Evolutionary conservation across 2,113 vertebrate species (phyloP).

Genomic region (Zapornia atra): DNA sequence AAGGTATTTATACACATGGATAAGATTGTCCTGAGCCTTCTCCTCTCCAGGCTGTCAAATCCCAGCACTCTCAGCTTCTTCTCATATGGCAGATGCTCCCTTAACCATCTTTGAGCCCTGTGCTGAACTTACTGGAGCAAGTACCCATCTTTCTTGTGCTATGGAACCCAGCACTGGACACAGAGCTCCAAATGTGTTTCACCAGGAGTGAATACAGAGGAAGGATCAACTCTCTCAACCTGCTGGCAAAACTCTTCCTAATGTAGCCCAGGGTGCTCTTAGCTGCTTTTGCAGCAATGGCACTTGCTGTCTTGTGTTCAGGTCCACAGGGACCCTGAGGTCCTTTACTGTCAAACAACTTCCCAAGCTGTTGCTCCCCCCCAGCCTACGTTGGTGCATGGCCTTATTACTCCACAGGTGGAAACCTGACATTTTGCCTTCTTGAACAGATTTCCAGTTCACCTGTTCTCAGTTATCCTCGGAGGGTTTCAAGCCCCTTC

Average conservation of each 20-base stretch:
- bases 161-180: neutral
- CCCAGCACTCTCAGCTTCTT: neutral
- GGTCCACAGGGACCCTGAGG: neutral
- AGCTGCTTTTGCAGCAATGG: neutral
- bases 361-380: fast-evolving
- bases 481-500: neutral
- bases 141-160: neutral
- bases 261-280: neutral
- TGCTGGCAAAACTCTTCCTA: neutral
- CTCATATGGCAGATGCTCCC: neutral
- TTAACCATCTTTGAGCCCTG: neutral
- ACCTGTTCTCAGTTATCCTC: neutral
- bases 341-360: neutral
- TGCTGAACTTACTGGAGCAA: neutral
- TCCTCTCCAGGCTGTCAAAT: neutral
- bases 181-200: neutral
- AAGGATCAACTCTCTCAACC: neutral
- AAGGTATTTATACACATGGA: neutral
- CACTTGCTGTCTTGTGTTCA: neutral
- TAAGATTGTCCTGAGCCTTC: neutral
- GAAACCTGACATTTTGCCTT: neutral
- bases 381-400: neutral
- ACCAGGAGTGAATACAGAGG: neutral
- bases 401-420: neutral
- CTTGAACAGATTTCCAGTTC: neutral